These are phyloP conservation scores for Chamaea fasciata DNA, from an alignment of 2,113 vertebrate genomes.

Conservation along the genomic window DNA sequence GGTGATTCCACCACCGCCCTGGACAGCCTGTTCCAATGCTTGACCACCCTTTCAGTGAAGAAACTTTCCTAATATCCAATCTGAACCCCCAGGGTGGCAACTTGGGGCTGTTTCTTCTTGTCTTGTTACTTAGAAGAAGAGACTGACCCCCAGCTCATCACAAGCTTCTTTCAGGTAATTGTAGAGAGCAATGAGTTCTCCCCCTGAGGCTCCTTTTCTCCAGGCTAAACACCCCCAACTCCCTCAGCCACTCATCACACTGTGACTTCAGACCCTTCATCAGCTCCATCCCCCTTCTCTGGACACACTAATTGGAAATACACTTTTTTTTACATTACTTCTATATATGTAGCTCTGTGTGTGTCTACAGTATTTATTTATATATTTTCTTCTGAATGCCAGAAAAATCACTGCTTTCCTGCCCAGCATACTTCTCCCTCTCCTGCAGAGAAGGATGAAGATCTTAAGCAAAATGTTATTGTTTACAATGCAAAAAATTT, in stretches of 20 bases:
- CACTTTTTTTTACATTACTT: not conserved
- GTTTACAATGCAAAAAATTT: not conserved
- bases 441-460: not conserved
- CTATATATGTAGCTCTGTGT: not conserved
- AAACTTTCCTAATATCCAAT: not conserved
- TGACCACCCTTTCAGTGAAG: not conserved
- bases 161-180: not conserved
- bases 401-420: not conserved
- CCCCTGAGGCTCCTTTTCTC: not conserved
- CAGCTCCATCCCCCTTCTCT: not conserved
- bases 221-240: not conserved
- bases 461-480: not conserved
- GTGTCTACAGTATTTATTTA: not conserved
- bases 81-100: not conserved
- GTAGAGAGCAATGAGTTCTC: not conserved
- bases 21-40: not conserved
- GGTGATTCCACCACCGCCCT: not conserved
- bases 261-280: not conserved
- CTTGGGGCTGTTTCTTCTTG: not conserved
- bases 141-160: not conserved
- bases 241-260: not conserved
- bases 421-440: not conserved
- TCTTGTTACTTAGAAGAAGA: not conserved
- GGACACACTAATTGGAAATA: not conserved
- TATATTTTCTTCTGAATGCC: not conserved